Evolutionary conservation across 2,113 vertebrate species (phyloP).

Genomic region (Maccullochella peelii): DNA sequence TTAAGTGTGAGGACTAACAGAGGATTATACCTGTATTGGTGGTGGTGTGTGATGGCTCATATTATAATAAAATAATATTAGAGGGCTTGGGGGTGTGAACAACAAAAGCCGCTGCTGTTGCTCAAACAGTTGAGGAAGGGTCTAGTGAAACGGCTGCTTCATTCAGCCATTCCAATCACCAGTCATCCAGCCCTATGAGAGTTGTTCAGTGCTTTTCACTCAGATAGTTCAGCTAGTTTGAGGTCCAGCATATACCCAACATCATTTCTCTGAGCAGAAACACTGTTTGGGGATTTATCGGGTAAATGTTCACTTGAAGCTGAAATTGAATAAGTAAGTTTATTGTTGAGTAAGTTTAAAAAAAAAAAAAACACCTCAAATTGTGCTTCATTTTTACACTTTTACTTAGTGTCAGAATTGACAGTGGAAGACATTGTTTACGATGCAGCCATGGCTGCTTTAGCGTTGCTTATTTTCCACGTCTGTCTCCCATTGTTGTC

Average conservation of each 20-base stretch:
- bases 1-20: neutral
- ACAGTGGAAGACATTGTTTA: neutral
- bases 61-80: neutral
- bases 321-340: neutral
- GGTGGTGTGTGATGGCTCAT: neutral
- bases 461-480: constrained; percentile 33
- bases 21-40: neutral
- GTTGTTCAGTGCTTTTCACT: neutral
- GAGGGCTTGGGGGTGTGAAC: too few relatives aligned
- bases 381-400: neutral
- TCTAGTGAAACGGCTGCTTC: neutral
- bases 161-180: neutral
- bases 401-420: neutral
- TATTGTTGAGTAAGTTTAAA: too few relatives aligned
- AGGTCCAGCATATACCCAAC: neutral
- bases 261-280: neutral
- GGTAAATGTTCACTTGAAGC: neutral
- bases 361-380: too few relatives aligned
- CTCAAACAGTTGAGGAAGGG: neutral
- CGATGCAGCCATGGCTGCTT: neutral
- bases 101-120: neutral
- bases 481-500: constrained; percentile 63
- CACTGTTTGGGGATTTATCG: neutral
- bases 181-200: neutral
- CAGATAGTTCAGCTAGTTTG: neutral